Base-by-base conservation (phyloP, 2,797 vertebrate genomes). In the Percopsis omiscomaycus region DNA sequence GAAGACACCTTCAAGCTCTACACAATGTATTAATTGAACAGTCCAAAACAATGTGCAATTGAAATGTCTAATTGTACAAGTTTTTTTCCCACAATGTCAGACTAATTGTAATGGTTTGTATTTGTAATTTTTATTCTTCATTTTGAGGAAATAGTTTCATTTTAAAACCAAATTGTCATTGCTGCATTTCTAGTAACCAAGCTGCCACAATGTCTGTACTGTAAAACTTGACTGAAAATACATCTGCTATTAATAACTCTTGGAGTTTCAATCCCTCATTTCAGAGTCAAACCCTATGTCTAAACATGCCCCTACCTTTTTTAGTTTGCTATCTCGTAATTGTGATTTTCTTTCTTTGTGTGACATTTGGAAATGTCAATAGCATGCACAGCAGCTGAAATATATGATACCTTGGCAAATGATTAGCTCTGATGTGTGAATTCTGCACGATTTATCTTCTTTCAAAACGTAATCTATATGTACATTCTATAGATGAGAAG, bases 321-420 rank as follows among this genome's bases (percentile, higher is more conserved):
- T 45, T 68, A 45, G 12, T 45, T 80, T 68, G 10, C 55, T 44
- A 47, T 30, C 73, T 81, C 66, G 79, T 83, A 83, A 65, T 72
- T 71, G 63, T 3, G 4, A 44, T 57, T 42, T 44, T 45, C 68
- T 81, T 72, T 77, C 82, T 81, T 69, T 69, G 77, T 82, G 69
- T 86, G 86, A 84, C 83, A 88, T 88, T 89, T 86, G 77, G 74
- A 88, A 88, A 88, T 81, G 83, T 82, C 83, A 88, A 73, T 66
- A 62, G 61, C 85, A 67, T 77, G 61, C 69, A 72, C 44, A 48
- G 50, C 46, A 58, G 61, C 56, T 61, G 51, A 72, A 81, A 78
- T 65, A 67, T 71, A 72, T 78, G 73, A 75, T 77, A 73, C 87
- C 85, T 76, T 61, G 74, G 77, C 58, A 72, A 64, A 70, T 84